Percentiles rank a stretch among this genome's conserved stretches.
Evolutionary conservation across 35 echinoderm and acorn worm species (phyloP).

Genomic region (Ptychodera flava): DNA sequence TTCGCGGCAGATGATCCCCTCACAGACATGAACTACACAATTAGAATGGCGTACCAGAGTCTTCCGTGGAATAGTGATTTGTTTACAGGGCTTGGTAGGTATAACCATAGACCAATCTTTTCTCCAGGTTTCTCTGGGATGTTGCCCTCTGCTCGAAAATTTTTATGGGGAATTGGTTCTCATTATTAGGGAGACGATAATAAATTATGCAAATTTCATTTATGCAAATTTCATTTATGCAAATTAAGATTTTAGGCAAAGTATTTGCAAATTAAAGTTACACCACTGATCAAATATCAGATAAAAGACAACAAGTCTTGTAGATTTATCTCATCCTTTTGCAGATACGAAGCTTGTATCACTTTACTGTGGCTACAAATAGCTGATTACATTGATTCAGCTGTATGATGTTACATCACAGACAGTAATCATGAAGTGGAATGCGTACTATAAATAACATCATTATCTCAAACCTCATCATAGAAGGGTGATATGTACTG

Average conservation of each 20-base stretch:
- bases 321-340: neutral
- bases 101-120: too few species aligned
- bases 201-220: neutral
- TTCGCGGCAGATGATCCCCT: slow-evolving; percentile 28
- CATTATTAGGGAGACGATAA: neutral
- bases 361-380: neutral
- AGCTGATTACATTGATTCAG: neutral
- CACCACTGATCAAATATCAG: too few species aligned
- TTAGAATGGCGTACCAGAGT: slow-evolving; percentile 12
- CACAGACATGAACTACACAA: slow-evolving; percentile 29
- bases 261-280: too few species aligned
- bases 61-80: neutral
- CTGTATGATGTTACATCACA: too few species aligned
- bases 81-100: slow-evolving; percentile 29
- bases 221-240: neutral
- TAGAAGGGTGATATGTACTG: too few species aligned
- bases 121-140: neutral
- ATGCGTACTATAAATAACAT: too few species aligned
- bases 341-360: neutral
- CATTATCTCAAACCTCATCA: too few species aligned
- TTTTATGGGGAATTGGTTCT: neutral
- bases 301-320: neutral
- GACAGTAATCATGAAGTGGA: too few species aligned
- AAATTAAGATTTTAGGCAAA: neutral
- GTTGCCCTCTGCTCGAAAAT: neutral